Conservation (phyloP, 2,797 vertebrate genomes). For the Avahi laniger region DNA sequence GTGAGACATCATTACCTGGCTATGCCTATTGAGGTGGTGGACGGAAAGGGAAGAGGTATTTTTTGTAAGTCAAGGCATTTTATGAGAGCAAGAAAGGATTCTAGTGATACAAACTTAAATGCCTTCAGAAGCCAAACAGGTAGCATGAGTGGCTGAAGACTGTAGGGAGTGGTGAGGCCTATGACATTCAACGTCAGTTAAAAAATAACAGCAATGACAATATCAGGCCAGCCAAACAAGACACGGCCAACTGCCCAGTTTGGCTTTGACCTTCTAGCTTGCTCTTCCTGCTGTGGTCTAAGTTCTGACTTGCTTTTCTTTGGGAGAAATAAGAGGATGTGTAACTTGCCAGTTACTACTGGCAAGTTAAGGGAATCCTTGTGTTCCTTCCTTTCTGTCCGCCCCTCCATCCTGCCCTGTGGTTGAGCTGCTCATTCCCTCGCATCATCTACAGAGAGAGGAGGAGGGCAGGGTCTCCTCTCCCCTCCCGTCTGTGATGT, state of each 20-base stretch:
- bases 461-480: too few species aligned
- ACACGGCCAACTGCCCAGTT: too few species aligned
- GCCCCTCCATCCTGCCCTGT: neutral
- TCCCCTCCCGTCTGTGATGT: neutral
- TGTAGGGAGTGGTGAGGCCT: neutral
- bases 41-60: neutral
- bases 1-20: neutral
- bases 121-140: neutral
- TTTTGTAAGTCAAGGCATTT: neutral
- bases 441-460: neutral
- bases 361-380: neutral
- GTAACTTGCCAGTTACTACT: neutral
- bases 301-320: neutral
- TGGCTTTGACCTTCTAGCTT: neutral
- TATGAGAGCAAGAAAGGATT: neutral
- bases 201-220: neutral
- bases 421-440: neutral
- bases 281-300: neutral
- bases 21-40: neutral
- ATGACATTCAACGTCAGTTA: neutral
- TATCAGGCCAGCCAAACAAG: neutral
- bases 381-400: neutral
- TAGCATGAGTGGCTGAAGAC: neutral
- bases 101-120: neutral
- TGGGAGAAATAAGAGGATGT: neutral